Conservation (phyloP, 2,113 vertebrate genomes). For the Chaenogobius annularis region DNA sequence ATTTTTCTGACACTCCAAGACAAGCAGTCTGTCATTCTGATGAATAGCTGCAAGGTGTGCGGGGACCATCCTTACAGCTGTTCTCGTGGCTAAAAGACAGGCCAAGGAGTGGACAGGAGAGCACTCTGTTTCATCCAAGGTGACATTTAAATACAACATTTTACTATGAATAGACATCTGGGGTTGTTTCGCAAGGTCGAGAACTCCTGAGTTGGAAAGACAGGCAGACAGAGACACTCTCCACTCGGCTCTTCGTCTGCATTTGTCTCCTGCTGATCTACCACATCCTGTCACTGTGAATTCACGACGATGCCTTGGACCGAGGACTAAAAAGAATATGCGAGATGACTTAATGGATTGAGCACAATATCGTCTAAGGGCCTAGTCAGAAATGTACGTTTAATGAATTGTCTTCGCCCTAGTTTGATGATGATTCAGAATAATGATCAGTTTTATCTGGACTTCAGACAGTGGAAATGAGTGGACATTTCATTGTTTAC, state of each 20-base stretch:
- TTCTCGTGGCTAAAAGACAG: slow-evolving; percentile 4
- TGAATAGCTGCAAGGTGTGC: not conserved
- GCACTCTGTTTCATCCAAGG: slow-evolving; percentile 6
- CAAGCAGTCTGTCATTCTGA: slow-evolving; percentile 1
- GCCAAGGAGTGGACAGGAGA: not conserved
- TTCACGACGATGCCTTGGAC: slow-evolving; percentile 30
- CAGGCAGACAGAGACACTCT: slow-evolving; percentile 9
- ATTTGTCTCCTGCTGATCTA: slow-evolving; percentile 39
- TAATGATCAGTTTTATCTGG: not conserved
- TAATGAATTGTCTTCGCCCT: not conserved
- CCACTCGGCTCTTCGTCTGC: slow-evolving; percentile 29
- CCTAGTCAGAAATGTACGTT: not conserved
- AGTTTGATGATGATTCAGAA: not conserved
- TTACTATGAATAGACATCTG: slow-evolving; percentile 23
- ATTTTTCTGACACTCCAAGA: slow-evolving; percentile 27
- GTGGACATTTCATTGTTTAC: too few species aligned
- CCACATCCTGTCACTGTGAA: slow-evolving; percentile 49
- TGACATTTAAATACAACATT: slow-evolving; percentile 20
- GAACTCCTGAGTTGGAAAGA: slow-evolving; percentile 15
- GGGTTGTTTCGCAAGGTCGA: slow-evolving; percentile 40
- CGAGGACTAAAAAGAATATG: not conserved
- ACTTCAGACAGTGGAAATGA: not conserved
- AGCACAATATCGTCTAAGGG: not conserved
- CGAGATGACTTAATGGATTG: too few species aligned
- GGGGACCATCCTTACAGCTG: not conserved